Conservation (phyloP, 2,113 vertebrate genomes). For the Martes martes region DNA sequence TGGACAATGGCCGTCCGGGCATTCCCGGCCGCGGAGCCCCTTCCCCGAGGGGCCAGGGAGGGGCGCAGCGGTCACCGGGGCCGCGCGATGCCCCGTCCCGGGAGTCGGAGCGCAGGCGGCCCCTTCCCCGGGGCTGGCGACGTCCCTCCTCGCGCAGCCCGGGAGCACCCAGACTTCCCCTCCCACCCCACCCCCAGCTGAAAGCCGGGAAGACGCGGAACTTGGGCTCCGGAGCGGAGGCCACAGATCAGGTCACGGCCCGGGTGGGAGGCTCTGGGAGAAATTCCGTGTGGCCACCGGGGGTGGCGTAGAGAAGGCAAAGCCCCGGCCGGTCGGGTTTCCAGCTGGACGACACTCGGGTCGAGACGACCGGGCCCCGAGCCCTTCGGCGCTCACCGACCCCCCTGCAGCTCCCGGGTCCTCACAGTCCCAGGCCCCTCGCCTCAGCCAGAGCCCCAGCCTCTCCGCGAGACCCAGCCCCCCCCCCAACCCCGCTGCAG, state of each 20-base stretch:
- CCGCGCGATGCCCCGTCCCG: neutral
- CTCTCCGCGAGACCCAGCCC: neutral
- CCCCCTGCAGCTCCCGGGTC: neutral
- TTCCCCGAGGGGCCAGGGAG: neutral
- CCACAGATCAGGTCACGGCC: conserved; percentile 60
- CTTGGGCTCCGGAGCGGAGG: conserved; percentile 67
- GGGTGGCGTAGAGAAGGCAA: neutral
- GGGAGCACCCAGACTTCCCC: conserved; percentile 65
- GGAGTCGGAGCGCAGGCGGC: neutral
- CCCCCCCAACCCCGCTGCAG: neutral
- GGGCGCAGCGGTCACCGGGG: neutral
- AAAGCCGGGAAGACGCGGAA: conserved; percentile 74
- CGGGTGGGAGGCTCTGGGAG: conserved; percentile 21
- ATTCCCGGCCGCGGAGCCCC: neutral
- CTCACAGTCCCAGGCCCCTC: conserved; percentile 54
- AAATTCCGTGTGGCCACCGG: neutral
- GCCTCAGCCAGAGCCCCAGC: neutral
- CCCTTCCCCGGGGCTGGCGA: neutral
- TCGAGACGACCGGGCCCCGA: neutral
- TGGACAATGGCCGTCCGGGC: neutral
- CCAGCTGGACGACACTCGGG: neutral
- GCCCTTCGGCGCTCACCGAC: neutral
- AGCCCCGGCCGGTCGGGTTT: neutral
- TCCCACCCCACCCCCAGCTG: conserved; percentile 69
- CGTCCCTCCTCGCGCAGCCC: neutral